These are phyloP conservation scores for Nowickia ferox DNA, from an alignment of 2,888 invertebrate genomes.

Conservation along the genomic window DNA sequence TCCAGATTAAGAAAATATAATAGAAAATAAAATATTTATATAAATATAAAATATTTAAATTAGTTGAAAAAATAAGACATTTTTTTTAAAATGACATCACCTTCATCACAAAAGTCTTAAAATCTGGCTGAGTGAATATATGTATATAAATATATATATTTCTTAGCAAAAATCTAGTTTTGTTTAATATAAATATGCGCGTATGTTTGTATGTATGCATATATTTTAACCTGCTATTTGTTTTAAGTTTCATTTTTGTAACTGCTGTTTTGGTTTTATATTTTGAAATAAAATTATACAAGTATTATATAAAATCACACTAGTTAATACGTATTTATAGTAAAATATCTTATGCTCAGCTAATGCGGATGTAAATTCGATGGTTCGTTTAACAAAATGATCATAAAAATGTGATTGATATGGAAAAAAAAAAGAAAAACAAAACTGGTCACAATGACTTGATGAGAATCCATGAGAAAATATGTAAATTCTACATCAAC, in stretches of 20 bases:
- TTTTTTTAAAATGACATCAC: constrained; percentile 45
- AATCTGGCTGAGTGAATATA: not conserved
- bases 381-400: constrained; percentile 5
- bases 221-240: constrained; percentile 26
- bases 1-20: constrained; percentile 7
- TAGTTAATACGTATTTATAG: constrained; percentile 4
- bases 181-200: not conserved
- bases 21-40: constrained; percentile 2
- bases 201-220: not conserved
- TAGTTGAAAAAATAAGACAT: not conserved
- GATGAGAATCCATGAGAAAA: not conserved
- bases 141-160: not conserved
- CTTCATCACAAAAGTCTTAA: not conserved
- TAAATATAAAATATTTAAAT: constrained; percentile 12
- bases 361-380: constrained; percentile 52
- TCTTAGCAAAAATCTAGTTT: constrained; percentile 49
- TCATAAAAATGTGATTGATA: constrained; percentile 1
- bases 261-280: constrained; percentile 40
- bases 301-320: constrained; percentile 8
- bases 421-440: not conserved
- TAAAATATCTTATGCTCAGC: constrained; percentile 14
- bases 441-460: not conserved
- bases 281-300: constrained; percentile 33
- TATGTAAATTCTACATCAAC: no score
- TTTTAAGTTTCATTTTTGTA: constrained; percentile 15